phyloP scores from a whole-genome alignment of 92 coral and sea anemone genomes.

The Epizoanthus rinbou region DNA sequence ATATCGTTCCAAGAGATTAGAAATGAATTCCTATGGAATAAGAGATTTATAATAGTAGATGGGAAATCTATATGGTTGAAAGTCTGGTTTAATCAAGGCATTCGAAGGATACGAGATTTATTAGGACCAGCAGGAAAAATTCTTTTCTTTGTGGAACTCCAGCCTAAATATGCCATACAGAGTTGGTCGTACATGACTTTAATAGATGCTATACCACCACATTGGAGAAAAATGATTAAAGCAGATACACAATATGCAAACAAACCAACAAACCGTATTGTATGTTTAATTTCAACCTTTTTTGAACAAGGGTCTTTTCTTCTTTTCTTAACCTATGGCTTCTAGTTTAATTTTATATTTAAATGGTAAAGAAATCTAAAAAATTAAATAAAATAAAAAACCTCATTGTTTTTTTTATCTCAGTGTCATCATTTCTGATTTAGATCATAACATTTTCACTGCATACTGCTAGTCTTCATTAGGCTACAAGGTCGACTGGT shows the following conservation, averaged over 20 bases:
- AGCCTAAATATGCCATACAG: too few species aligned
- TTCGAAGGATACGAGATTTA: background rate
- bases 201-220: constrained; percentile 2
- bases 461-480: constrained; percentile 4
- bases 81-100: constrained; percentile 6
- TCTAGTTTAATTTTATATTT: constrained; percentile 11
- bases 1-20: background rate
- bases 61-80: constrained; percentile 5
- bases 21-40: constrained; percentile 14
- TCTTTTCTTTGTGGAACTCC: background rate
- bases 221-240: background rate
- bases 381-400: background rate
- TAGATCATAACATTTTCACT: constrained; percentile 10
- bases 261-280: background rate
- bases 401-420: constrained; percentile 12
- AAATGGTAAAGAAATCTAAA: constrained; percentile 13
- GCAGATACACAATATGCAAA: background rate
- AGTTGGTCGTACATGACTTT: too few species aligned
- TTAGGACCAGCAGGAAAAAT: constrained; percentile 11
- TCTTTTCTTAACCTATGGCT: constrained; percentile 2
- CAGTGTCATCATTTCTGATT: constrained; percentile 11
- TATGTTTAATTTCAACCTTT: background rate
- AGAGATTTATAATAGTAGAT: too few species aligned
- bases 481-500: background rate
- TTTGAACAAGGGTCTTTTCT: constrained; percentile 7